Evolutionary conservation across 2,113 vertebrate genomes (phyloP), one percentile per base, ranked within the genome.

Genomic region (Phocoena phocoena): DNA sequence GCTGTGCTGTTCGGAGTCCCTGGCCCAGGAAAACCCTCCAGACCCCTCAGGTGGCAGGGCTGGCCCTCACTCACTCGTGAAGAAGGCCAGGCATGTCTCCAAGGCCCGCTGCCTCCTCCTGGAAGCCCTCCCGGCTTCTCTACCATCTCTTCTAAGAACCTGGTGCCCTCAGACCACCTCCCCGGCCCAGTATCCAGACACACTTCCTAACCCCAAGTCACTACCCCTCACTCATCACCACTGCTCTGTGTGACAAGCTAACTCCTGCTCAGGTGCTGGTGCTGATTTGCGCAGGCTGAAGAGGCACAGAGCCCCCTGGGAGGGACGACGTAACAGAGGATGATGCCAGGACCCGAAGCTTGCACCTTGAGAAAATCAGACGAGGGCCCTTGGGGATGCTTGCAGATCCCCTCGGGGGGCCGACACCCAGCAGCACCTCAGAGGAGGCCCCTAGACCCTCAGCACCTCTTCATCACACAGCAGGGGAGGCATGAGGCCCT

Each of bases 201-300:
- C 5, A 47, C 12, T 13, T 55, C 31, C 80, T 36, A 0, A 3
- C 23, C 47, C 36, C 5, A 2, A 20, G 31, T 2, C 7, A 41
- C 67, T 3, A 1, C 2, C 3, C 6, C 60, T 20, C 76, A 55
- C 2, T 18, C 5, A 2, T 2, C 28, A 12, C 55, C 17, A 18
- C 44, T 11, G 21, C 74, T 20, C 28, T 2, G 1, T 21, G 3
- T 6, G 28, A 14, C 1, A 3, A 31, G 44, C 73, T 62, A 9
- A 3, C 1, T 38, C 3, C 1, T 1, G 14, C 47, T 10, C 0
- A 1, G 25, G 28, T 1, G 12, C 12, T 11, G 17, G 26, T 0
- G 11, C 31, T 0, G 0, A 18, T 28, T 2, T 8, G 21, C 2
- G n/a, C 20, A 10, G 36, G 26, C 53, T 77, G 2, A 4, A 17